Percentiles rank a stretch among this genome's conserved stretches.
These are phyloP conservation scores for Alfaro cultratus DNA, from an alignment of 2,797 vertebrate species.

Conservation along the genomic window DNA sequence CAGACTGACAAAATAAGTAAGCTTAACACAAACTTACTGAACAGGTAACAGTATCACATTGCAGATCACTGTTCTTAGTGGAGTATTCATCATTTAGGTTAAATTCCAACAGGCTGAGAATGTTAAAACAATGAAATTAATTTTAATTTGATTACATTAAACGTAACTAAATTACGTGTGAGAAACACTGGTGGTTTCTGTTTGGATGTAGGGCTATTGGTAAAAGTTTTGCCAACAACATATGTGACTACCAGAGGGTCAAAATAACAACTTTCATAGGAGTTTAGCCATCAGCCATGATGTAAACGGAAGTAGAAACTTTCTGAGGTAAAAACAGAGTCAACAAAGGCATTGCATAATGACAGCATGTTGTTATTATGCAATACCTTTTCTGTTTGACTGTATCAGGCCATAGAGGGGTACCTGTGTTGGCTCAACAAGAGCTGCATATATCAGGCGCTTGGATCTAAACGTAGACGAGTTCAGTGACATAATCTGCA, in stretches of 20 bases:
- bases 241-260: neutral
- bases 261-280: conserved; percentile 10
- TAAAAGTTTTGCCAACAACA: neutral
- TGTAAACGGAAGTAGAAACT: conserved; percentile 4
- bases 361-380: conserved; percentile 31
- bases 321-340: conserved; percentile 11
- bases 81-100: neutral
- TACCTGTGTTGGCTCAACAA: conserved; percentile 32
- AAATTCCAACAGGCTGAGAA: neutral
- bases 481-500: conserved; percentile 2
- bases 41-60: neutral
- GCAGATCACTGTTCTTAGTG: neutral
- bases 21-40: neutral
- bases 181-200: neutral
- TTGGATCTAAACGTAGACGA: conserved; percentile 16
- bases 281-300: conserved; percentile 9
- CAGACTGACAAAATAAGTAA: neutral
- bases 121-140: neutral
- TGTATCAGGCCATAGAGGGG: conserved; percentile 33
- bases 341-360: conserved; percentile 11
- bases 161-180: neutral
- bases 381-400: conserved; percentile 31
- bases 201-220: neutral
- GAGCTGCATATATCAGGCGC: conserved; percentile 24
- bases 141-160: neutral